A percentile compares a stretch with the other conserved stretches of the same genome.
Conservation (phyloP, 2,797 vertebrate genomes). For the Chanos chanos region DNA sequence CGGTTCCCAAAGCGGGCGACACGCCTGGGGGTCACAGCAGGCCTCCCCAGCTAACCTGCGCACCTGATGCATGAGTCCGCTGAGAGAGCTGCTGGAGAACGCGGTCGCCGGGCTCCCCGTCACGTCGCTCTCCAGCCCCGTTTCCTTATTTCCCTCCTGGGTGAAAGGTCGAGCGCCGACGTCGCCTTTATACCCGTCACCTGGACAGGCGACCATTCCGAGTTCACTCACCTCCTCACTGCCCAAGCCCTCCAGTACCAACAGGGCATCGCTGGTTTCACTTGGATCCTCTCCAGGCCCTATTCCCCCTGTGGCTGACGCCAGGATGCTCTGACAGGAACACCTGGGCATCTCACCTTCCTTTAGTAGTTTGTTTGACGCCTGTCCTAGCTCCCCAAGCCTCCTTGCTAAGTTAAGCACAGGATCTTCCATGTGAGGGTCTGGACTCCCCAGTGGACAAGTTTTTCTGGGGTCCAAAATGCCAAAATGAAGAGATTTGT, state of each 20-base stretch:
- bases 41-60: conserved; percentile 64
- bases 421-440: conserved; percentile 43
- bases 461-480: conserved; percentile 57
- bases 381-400: conserved; percentile 51
- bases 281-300: conserved; percentile 63
- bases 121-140: conserved; percentile 8
- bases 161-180: not conserved
- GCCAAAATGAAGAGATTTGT: conserved; percentile 55
- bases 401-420: conserved; percentile 54
- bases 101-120: conserved; percentile 36
- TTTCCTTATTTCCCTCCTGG: not conserved
- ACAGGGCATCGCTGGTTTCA: conserved; percentile 81
- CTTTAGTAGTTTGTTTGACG: conserved; percentile 30
- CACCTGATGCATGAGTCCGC: conserved; percentile 62
- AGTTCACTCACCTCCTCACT: conserved; percentile 69
- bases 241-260: conserved; percentile 82
- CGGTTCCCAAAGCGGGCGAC: too few species aligned
- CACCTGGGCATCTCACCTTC: conserved; percentile 55
- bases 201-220: conserved; percentile 58
- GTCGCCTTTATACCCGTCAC: conserved; percentile 57
- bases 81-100: conserved; percentile 57
- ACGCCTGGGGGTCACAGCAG: conserved; percentile 56
- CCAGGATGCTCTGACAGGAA: conserved; percentile 66
- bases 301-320: conserved; percentile 43
- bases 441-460: conserved; percentile 44